Percentiles rank a stretch among this genome's conserved stretches.
These are phyloP conservation scores for Eurosta solidaginis DNA, from an alignment of 1,140 invertebrate species.

Conservation along the genomic window DNA sequence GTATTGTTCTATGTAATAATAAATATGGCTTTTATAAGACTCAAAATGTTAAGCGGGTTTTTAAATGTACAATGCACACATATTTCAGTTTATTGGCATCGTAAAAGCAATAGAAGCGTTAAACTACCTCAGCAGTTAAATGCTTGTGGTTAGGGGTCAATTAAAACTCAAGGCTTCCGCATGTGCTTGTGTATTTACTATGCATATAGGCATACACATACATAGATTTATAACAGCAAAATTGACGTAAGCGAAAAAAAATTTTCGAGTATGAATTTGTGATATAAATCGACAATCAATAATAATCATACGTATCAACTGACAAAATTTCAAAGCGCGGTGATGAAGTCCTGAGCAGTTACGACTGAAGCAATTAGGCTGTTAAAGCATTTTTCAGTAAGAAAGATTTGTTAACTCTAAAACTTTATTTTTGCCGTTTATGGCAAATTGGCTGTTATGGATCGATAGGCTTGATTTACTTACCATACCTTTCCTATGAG, in stretches of 20 bases:
- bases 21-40: background rate
- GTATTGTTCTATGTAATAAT: background rate
- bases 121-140: background rate
- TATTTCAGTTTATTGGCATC: background rate
- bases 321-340: no score
- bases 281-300: no score
- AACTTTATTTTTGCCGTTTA: no score
- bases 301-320: no score
- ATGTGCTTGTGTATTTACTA: background rate
- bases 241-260: background rate
- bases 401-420: no score
- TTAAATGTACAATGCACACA: background rate
- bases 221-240: background rate
- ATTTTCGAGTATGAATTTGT: background rate
- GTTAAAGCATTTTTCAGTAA: no score
- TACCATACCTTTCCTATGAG: no score
- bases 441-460: no score
- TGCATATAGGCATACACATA: background rate
- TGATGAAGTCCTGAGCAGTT: no score
- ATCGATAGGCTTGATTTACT: no score
- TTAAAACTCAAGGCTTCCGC: slow-evolving; percentile 1
- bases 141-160: background rate
- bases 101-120: background rate
- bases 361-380: no score
- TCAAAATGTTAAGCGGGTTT: background rate